These are phyloP conservation scores for Mayetiola destructor DNA, from an alignment of 2,888 invertebrate genomes.

Conservation along the genomic window DNA sequence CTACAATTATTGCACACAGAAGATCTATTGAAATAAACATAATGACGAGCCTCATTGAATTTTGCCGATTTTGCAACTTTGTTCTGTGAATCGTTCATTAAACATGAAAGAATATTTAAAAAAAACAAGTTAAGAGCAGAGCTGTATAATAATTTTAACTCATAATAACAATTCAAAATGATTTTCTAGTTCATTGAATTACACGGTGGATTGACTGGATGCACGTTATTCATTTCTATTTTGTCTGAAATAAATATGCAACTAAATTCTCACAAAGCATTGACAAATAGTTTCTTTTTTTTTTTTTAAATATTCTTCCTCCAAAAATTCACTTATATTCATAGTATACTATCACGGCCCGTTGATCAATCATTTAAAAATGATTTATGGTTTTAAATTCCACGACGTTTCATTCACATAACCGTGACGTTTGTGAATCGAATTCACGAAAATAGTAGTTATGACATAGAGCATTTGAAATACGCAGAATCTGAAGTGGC, in stretches of 20 bases:
- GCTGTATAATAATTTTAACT: neutral
- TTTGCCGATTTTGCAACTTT: neutral
- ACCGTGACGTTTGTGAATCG: neutral
- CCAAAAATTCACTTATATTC: too few species aligned
- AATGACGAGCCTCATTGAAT: neutral
- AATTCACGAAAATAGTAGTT: too few species aligned
- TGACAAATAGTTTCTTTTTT: neutral
- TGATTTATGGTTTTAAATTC: too few species aligned
- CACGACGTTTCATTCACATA: neutral
- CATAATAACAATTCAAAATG: conserved; percentile 3
- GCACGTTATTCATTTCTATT: too few species aligned
- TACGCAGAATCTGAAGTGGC: neutral
- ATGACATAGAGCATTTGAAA: neutral
- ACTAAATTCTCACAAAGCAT: too few species aligned
- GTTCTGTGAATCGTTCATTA: neutral
- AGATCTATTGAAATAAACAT: too few species aligned
- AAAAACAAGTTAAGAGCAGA: too few species aligned
- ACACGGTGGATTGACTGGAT: conserved; percentile 4
- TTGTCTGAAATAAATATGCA: too few species aligned
- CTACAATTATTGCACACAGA: too few species aligned
- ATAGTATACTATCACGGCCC: too few species aligned
- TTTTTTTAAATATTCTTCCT: neutral
- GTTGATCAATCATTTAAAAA: too few species aligned
- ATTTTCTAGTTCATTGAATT: conserved; percentile 9
- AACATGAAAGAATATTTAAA: too few species aligned